Evolutionary conservation across 2,888 invertebrate species (phyloP), one percentile per base, ranked within the genome.

Genomic region (Nomada lathburiana): DNA sequence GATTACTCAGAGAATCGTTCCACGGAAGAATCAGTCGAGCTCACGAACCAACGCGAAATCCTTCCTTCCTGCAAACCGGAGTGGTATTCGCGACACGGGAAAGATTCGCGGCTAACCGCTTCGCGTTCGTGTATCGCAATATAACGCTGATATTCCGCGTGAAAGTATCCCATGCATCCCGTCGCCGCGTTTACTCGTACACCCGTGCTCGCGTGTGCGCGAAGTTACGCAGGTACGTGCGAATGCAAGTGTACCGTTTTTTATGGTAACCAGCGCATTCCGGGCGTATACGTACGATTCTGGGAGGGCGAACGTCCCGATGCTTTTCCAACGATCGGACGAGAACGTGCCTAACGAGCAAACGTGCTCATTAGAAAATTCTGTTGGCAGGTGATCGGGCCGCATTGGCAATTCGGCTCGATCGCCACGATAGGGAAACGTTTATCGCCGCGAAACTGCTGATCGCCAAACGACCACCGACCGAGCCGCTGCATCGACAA

Each of bases 201-300:
- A 63, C 63, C 62, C 59, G 73, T 50, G 64, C 76, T 80, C 53
- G 71, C 80, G 80, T 55, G 67, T 57, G 55, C 67, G 7, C 83
- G 72, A 75, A 57, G 74, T 36, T 36, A 36, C 36, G 36, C 1
- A 47, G n/a, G 59, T 77, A 86, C 80, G 85, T 67, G 81, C 80
- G 69, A 86, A 86, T 80, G 87, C 85, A 78, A 80, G 63, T 86
- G 83, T 82, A 85, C 83, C 84, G 85, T 87, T 86, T 83, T 86
- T 85, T 83, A 80, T 77, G 76, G 67, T 73, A 63, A 80, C 82
- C 59, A 26, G 62, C 60, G 86, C 77, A 86, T 86, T 82, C 86
- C 86, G 26, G 20, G 76, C 65, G 75, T 67, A 52, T 65, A 47
- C 50, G 77, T 53, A 44, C 10, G 55, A 79, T 65, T 69, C 69